These are phyloP conservation scores for Gymnoscelis rufifasciata DNA, from an alignment of 2,888 invertebrate species.

Conservation along the genomic window DNA sequence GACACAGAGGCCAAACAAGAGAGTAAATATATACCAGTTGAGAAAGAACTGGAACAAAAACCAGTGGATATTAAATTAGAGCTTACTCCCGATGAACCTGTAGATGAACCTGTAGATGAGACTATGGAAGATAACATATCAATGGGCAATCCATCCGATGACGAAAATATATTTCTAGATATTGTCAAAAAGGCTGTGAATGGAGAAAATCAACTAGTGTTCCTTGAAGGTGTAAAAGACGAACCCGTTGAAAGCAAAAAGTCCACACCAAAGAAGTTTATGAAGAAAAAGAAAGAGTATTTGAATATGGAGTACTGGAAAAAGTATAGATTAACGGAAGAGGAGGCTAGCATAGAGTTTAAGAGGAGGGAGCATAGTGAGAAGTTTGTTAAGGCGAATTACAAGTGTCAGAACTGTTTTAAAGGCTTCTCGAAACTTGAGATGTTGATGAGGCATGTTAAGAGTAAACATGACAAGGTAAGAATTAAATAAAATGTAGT, in stretches of 20 bases:
- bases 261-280: constrained; percentile 29
- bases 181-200: constrained; percentile 29
- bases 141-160: constrained; percentile 18
- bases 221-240: constrained; percentile 21
- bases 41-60: background rate
- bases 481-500: constrained; percentile 7
- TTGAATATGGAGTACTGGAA: constrained; percentile 53
- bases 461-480: constrained; percentile 57
- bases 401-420: constrained; percentile 57
- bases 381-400: constrained; percentile 48
- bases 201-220: constrained; percentile 25
- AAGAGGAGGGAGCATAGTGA: constrained; percentile 41
- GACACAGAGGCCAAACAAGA: background rate
- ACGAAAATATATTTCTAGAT: constrained; percentile 28
- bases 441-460: constrained; percentile 55
- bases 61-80: constrained; percentile 16
- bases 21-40: background rate
- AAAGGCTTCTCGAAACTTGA: constrained; percentile 61
- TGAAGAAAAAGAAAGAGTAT: constrained; percentile 32
- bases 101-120: background rate
- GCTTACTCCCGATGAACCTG: background rate
- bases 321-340: constrained; percentile 48
- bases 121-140: constrained; percentile 8
- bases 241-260: constrained; percentile 17
- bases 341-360: constrained; percentile 55